phyloP scores from a whole-genome alignment of 2,888 invertebrate genomes.

The Epirrita christyi region DNA sequence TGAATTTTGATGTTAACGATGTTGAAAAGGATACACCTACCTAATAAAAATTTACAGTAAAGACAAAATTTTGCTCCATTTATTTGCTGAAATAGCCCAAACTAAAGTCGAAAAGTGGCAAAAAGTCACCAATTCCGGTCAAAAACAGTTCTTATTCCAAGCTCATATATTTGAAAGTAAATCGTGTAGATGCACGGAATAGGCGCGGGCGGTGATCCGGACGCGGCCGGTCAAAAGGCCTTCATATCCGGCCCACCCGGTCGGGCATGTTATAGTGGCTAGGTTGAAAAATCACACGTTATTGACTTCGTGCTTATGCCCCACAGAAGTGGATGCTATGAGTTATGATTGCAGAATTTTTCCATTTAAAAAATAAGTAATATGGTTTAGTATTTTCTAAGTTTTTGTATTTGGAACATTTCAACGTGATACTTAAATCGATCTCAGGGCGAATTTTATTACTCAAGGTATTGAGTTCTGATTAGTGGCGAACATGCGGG shows the following conservation, averaged over 20 bases:
- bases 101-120: not conserved
- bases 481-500: too few species aligned
- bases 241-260: constrained; percentile 42
- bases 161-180: constrained; percentile 24
- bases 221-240: constrained; percentile 46
- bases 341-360: constrained; percentile 3
- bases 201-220: constrained; percentile 38
- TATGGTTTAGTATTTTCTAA: too few species aligned
- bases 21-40: too few species aligned
- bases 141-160: not conserved
- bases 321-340: not conserved
- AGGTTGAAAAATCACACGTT: constrained; percentile 31
- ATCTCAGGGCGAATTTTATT: too few species aligned
- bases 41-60: too few species aligned
- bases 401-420: too few species aligned
- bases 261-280: constrained; percentile 25
- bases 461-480: too few species aligned
- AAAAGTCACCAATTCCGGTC: not conserved
- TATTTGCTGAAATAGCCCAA: not conserved
- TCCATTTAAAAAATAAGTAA: too few species aligned
- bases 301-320: constrained; percentile 16
- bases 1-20: too few species aligned
- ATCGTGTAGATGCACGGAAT: constrained; percentile 24
- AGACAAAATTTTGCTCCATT: not conserved
- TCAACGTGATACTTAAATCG: too few species aligned